Evolutionary conservation across 2,797 vertebrate species (phyloP).

Genomic region (Gobionotothen gibberifrons): DNA sequence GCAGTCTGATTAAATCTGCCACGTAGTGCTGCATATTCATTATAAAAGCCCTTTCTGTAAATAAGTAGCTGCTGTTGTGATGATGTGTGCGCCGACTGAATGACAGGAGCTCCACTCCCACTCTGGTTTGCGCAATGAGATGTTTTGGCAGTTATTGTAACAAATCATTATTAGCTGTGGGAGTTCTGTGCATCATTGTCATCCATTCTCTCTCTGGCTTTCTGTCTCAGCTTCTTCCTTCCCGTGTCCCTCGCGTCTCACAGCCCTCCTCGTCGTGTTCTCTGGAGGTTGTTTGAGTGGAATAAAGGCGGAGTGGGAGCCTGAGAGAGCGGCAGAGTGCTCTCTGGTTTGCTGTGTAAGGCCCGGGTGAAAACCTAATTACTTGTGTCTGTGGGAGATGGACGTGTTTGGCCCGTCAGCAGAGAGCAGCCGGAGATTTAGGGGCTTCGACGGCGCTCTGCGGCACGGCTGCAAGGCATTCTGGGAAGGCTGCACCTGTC

Average conservation of each 20-base stretch:
- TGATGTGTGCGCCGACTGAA: constrained; percentile 51
- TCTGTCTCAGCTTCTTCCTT: constrained; percentile 3
- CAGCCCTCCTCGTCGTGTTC: background rate
- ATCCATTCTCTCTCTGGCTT: constrained; percentile 32
- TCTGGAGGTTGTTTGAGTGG: constrained; percentile 32
- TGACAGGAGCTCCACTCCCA: constrained; percentile 54
- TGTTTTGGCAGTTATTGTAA: constrained; percentile 59
- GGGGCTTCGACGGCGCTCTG: constrained; percentile 51
- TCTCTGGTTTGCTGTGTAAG: constrained; percentile 46
- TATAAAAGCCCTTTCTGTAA: constrained; percentile 54
- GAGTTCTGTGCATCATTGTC: constrained; percentile 44
- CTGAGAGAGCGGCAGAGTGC: constrained; percentile 10
- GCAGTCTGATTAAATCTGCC: constrained; percentile 1
- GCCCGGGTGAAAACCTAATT: constrained; percentile 67
- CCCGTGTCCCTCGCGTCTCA: constrained; percentile 8
- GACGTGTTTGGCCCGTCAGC: constrained; percentile 67
- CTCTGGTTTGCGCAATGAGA: constrained; percentile 44
- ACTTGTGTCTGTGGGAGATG: constrained; percentile 69
- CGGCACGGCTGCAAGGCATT: constrained; percentile 65
- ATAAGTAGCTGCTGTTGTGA: constrained; percentile 50
- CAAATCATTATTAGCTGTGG: constrained; percentile 51
- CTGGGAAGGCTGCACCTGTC: constrained; percentile 75
- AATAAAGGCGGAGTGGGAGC: constrained; percentile 8
- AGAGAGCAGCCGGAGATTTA: constrained; percentile 62
- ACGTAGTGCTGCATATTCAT: constrained; percentile 21